phyloP scores from a whole-genome alignment of 2,888 invertebrate species.

The Mallateleia sp. region DNA sequence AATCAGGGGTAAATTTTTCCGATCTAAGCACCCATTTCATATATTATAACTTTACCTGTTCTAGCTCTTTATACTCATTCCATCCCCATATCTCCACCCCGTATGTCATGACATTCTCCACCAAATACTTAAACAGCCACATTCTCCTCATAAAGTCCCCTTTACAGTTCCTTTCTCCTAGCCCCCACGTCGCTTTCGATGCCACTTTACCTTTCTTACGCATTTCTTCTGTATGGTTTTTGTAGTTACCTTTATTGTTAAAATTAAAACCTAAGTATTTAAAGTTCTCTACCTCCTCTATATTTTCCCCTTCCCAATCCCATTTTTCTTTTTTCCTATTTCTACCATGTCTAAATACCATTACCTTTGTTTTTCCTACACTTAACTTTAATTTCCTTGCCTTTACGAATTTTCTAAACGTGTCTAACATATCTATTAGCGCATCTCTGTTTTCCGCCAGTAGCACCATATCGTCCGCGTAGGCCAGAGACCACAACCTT shows the following conservation, averaged over 20 bases:
- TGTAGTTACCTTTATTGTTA: background rate
- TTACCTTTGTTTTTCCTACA: conserved; percentile 41
- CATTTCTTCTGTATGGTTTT: background rate
- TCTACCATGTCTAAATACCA: conserved; percentile 8
- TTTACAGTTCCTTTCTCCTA: background rate
- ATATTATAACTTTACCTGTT: conserved; percentile 39
- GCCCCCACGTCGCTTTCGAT: background rate
- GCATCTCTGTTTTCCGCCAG: conserved; percentile 24
- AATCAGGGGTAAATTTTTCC: conserved; percentile 27
- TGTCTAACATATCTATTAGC: conserved; percentile 19
- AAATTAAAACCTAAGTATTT: conserved; percentile 33
- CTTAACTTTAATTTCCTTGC: conserved; percentile 15
- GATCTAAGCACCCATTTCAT: conserved; percentile 33
- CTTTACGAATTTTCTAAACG: background rate
- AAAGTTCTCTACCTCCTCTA: conserved; percentile 6
- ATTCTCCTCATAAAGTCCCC: background rate
- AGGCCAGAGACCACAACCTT: background rate
- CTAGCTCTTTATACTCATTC: conserved; percentile 19
- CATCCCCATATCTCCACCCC: conserved; percentile 49
- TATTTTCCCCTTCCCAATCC: background rate
- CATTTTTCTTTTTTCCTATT: conserved; percentile 20
- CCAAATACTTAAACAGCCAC: conserved; percentile 25
- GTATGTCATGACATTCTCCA: conserved; percentile 40
- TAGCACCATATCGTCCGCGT: background rate
- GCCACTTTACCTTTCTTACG: background rate